Percentiles rank a stretch among this genome's conserved stretches.
phyloP scores from a whole-genome alignment of 2,113 vertebrate genomes.

The Leiothrix lutea region DNA sequence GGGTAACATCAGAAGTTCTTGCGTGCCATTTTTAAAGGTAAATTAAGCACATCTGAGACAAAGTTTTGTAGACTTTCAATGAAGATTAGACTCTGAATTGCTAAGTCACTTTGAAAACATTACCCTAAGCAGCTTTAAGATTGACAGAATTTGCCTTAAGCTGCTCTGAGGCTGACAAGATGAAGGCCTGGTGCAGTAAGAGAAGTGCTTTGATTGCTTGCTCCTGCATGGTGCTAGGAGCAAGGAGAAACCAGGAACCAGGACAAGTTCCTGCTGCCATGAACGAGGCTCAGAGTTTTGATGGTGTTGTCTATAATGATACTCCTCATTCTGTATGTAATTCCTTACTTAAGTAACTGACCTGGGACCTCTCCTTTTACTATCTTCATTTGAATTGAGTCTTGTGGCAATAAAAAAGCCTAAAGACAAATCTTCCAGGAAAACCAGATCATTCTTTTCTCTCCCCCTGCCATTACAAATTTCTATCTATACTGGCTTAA shows the following conservation, averaged over 20 bases:
- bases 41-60: not conserved
- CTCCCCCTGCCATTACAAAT: not conserved
- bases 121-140: slow-evolving; percentile 14
- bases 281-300: not conserved
- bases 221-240: not conserved
- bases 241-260: not conserved
- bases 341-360: not conserved
- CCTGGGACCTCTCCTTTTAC: not conserved
- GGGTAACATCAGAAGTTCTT: not conserved
- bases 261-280: not conserved
- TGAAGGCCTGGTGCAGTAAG: not conserved
- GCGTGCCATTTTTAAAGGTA: not conserved
- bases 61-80: slow-evolving; percentile 24
- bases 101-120: not conserved
- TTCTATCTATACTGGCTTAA: not conserved
- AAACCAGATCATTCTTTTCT: not conserved
- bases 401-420: not conserved
- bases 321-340: not conserved
- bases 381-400: not conserved
- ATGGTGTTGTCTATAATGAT: not conserved
- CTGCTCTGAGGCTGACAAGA: not conserved
- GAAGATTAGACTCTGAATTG: slow-evolving; percentile 20
- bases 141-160: slow-evolving; percentile 41
- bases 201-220: not conserved
- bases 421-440: not conserved